These are phyloP conservation scores for Dendrocincla tyrannina DNA, from an alignment of 2,797 vertebrate genomes.

Conservation along the genomic window DNA sequence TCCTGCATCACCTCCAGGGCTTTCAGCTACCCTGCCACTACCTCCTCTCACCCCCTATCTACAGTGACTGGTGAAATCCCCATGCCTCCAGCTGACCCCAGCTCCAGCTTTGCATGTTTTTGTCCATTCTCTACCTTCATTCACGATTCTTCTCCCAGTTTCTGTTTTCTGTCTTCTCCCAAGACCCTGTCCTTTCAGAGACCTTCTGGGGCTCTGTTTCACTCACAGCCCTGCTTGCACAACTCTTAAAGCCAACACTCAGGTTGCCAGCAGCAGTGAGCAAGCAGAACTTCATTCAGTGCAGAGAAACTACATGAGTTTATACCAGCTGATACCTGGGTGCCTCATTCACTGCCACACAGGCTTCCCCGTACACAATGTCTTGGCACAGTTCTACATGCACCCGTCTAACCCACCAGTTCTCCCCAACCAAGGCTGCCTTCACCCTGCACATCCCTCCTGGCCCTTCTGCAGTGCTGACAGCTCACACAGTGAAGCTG, in stretches of 20 bases:
- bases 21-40: background rate
- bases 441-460: background rate
- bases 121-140: background rate
- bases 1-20: background rate
- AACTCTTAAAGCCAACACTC: background rate
- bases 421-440: background rate
- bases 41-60: rapidly evolving
- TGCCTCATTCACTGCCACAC: rapidly evolving
- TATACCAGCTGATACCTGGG: background rate
- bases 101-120: background rate
- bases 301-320: background rate
- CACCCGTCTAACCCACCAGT: background rate
- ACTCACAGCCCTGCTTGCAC: background rate
- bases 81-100: background rate
- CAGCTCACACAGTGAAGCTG: background rate
- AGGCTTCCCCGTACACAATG: rapidly evolving
- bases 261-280: background rate
- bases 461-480: background rate
- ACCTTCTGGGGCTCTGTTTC: background rate
- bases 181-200: background rate
- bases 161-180: background rate
- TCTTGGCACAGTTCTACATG: background rate
- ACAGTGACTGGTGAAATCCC: background rate
- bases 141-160: background rate
- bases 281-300: background rate